phyloP scores from a whole-genome alignment of 1,140 invertebrate species.

The Drosophila sp. region DNA sequence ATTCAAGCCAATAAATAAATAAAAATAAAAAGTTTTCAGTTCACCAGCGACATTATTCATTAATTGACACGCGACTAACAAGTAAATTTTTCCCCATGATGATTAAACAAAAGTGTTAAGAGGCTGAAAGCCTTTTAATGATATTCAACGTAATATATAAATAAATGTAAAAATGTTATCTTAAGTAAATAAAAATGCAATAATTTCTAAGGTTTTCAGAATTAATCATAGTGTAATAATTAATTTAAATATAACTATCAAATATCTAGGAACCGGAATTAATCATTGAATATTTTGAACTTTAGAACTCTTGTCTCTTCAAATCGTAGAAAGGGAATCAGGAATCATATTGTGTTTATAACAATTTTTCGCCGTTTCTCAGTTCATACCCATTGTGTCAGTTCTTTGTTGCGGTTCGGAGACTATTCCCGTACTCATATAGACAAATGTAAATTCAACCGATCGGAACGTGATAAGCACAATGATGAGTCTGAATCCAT shows the following conservation, averaged over 20 bases:
- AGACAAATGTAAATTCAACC: conserved; percentile 7
- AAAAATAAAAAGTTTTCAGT: too few species aligned
- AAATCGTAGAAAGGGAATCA: background rate
- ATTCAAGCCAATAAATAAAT: background rate
- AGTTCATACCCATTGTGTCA: conserved; percentile 7
- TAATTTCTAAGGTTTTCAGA: background rate
- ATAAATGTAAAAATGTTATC: background rate
- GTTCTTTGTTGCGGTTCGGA: background rate
- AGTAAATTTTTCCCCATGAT: too few species aligned
- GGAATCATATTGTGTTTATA: background rate
- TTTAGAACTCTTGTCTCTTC: conserved; percentile 6
- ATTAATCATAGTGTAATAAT: background rate
- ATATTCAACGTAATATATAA: too few species aligned
- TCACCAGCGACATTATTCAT: conserved; percentile 7
- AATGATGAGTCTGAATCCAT: conserved; percentile 1
- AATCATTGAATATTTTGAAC: conserved; percentile 10
- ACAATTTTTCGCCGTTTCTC: background rate
- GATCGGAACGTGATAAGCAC: conserved; percentile 37
- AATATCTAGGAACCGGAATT: background rate
- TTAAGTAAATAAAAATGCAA: background rate
- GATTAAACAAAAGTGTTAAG: too few species aligned
- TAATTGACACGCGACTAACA: background rate
- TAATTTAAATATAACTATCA: background rate
- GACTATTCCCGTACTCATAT: background rate
- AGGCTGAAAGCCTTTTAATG: too few species aligned